Base-by-base conservation (phyloP, 2,888 invertebrate species). In the Barypeithes pellucidus region DNA sequence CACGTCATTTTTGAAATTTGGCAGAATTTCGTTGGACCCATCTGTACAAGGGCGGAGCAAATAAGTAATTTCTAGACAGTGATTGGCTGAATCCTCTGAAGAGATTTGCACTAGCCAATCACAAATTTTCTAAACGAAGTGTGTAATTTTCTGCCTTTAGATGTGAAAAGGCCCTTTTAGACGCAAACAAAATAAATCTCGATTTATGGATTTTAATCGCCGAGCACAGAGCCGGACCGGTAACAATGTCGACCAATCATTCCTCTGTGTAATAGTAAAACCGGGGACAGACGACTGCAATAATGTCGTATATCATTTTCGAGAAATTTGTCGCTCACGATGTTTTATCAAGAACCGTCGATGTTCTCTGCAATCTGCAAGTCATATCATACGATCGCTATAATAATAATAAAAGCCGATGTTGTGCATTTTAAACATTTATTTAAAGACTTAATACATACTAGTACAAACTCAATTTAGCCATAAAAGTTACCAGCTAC, bases 1-100 rank as follows among this genome's bases (percentile, higher is more conserved):
- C 66, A 66, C 66, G 66, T 66, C 66, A 66, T 39, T 54, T 66
- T 54, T 39, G 41, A 29, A 54, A 66, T 54, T 66, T 66, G 63
- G 47, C 63, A 63, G 47, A 14, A 29, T 50, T 54, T 50, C 18
- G 47, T 29, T 65, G 41, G 60, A 20, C 16, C 2, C 9, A 33
- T 29, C 1, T 54, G 29, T 5, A 54, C 29, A 29, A 14, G 14
- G 16, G 33, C 9, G 16, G 54, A 11, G 54, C 16, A 7, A 14
- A 4, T 5, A 8, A 52, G 9, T 2, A 8, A 8, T 9, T 22
- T 22, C 22, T 3, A 22, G 1, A 12, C 11, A 4, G 16, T 22
- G 22, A 50, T 52, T 52, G 52, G 52, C 2, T n/a, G n/a, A 39
- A 1, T 11, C 39, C 12, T 1, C n/a, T 3, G n/a, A 24, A 5